Evolutionary conservation across 2,797 vertebrate genomes (phyloP), one percentile per base, ranked within the genome.

Genomic region (Cottoperca gobio): DNA sequence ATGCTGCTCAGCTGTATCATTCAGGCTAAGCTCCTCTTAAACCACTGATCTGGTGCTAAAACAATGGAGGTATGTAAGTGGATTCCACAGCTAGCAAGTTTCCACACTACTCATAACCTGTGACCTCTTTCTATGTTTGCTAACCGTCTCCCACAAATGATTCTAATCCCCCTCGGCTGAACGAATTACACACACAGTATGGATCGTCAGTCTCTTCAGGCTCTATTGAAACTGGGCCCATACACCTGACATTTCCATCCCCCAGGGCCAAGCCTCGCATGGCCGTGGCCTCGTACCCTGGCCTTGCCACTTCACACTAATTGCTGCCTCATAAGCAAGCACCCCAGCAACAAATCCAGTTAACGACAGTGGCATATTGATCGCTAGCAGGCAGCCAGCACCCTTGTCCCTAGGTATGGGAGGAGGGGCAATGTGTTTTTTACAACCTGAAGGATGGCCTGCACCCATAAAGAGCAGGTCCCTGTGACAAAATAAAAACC

Each of bases 401-500:
- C 86, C 88, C 76, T 82, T 79, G 88, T 92, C 92, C 86, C 84
- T 79, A 81, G 89, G 90, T 91, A 60, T 63, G 66, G 89, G 89
- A 79, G 86, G 86, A 83, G 78, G 88, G 87, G 83, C 48, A 72
- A 50, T 2, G 50, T 69, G 76, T 87, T 87, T 89, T 93, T 95
- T 91, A 94, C 90, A 93, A 93, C 87, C 92, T 87, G 79, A 89
- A 86, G 91, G 93, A 91, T 78, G 69, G 75, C 80, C 83, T 55
- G 69, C 73, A 74, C 80, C 90, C 91, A 92, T 95, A 94, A 95
- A 95, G 89, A 91, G 84, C 91, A 92, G 87, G 83, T 91, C 89
- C 82, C 93, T 85, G 86, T 89, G 90, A 95, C 91, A 92, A 94
- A 95, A 94, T 94, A 92, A 94, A 92, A 93, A 91, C 90, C 91